Conservation (phyloP, 2,888 invertebrate species). For the Dryocosmus kuriphilus region DNA sequence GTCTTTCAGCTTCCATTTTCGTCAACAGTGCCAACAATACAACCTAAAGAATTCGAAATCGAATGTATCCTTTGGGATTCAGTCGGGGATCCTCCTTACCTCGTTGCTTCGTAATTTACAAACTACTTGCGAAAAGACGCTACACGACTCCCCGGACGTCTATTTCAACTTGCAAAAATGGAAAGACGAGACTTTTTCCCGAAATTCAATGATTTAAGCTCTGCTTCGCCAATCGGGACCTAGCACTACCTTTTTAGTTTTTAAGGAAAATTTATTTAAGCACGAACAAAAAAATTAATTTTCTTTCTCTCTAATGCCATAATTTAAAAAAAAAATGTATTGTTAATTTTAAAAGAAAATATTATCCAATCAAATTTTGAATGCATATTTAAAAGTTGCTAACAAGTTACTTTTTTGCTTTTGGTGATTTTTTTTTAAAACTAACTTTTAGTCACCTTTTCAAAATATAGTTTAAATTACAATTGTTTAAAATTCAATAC, state of each 20-base stretch:
- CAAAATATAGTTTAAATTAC: too few relatives aligned
- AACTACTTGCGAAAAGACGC: constrained; percentile 19
- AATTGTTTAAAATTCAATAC: too few relatives aligned
- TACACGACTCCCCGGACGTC: constrained; percentile 8
- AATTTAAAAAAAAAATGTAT: too few relatives aligned
- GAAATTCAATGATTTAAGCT: not conserved
- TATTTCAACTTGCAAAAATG: constrained; percentile 19
- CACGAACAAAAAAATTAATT: too few relatives aligned
- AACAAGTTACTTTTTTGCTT: too few relatives aligned
- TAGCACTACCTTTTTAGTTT: not conserved
- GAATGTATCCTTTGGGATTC: constrained; percentile 38
- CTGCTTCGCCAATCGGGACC: not conserved
- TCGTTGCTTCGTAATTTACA: constrained; percentile 33
- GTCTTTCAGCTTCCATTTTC: constrained; percentile 28
- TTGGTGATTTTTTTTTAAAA: too few relatives aligned
- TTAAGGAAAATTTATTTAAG: not conserved
- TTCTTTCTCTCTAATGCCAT: too few relatives aligned
- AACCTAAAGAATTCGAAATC: constrained; percentile 37
- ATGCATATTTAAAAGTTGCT: too few relatives aligned
- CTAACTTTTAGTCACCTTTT: too few relatives aligned
- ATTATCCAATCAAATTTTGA: too few relatives aligned
- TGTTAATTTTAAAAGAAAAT: too few relatives aligned
- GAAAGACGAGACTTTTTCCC: not conserved
- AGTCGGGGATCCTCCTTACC: not conserved
- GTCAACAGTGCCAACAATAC: constrained; percentile 21